Percentiles rank a stretch among this genome's conserved stretches.
Conservation (phyloP, 2,888 invertebrate species). For the Vanessa cardui region DNA sequence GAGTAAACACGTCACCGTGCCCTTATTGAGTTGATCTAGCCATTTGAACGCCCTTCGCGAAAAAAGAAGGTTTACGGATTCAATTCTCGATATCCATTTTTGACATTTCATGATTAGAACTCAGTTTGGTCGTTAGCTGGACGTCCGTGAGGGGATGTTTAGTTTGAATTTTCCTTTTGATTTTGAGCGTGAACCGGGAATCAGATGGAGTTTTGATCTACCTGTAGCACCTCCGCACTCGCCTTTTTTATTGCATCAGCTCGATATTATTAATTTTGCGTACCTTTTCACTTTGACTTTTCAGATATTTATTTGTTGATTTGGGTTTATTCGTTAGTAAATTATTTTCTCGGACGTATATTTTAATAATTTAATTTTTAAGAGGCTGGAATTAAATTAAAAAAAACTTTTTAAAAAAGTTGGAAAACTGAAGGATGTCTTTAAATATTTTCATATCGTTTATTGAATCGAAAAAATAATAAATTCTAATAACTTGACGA, state of each 20-base stretch:
- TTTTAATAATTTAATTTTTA: too few species aligned
- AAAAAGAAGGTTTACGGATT: constrained; percentile 74
- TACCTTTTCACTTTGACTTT: too few species aligned
- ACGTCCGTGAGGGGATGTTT: constrained; percentile 52
- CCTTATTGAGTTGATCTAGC: constrained; percentile 82
- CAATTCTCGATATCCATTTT: constrained; percentile 82
- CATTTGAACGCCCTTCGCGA: constrained; percentile 71
- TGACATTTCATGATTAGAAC: constrained; percentile 82
- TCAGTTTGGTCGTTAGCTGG: constrained; percentile 77
- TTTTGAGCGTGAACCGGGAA: constrained; percentile 49
- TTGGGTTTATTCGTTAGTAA: too few species aligned
- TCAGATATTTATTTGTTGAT: too few species aligned
- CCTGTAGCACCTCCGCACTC: constrained; percentile 15
- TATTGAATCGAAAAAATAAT: too few species aligned
- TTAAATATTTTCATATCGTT: too few species aligned
- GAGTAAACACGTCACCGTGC: constrained; percentile 78
- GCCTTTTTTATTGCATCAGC: constrained; percentile 19
- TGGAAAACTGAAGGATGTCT: too few species aligned
- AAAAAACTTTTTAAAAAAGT: too few species aligned
- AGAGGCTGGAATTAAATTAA: too few species aligned
- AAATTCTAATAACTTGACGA: too few species aligned
- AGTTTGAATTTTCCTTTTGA: constrained; percentile 56
- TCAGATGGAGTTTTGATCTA: constrained; percentile 27
- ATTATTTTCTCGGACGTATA: too few species aligned
- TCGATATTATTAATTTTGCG: neutral